These are phyloP conservation scores for Diaprepes abbreviatus DNA, from an alignment of 2,888 invertebrate genomes.

Conservation along the genomic window DNA sequence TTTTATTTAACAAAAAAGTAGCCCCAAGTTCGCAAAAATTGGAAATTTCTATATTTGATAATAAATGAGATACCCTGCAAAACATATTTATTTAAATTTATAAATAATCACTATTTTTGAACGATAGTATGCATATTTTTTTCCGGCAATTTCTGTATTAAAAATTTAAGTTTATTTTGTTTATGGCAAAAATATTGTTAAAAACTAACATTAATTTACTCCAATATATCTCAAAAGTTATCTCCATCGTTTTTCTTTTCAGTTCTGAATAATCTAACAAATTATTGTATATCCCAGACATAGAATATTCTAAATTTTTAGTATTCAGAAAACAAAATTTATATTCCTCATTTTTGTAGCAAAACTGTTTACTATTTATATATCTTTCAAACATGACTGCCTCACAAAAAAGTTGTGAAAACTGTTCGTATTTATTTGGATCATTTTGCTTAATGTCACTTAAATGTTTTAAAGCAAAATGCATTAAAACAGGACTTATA, in stretches of 20 bases:
- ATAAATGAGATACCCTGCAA: too few species aligned
- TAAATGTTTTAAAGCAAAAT: neutral
- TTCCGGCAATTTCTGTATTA: too few species aligned
- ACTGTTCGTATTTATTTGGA: neutral
- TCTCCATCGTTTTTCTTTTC: neutral
- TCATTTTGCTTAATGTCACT: neutral
- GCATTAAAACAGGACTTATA: neutral
- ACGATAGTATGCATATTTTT: too few species aligned
- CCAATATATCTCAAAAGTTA: constrained; percentile 2
- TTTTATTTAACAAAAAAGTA: too few species aligned
- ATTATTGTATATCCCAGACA: neutral
- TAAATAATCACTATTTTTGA: too few species aligned
- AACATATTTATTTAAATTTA: too few species aligned
- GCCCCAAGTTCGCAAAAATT: too few species aligned
- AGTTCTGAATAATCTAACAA: neutral
- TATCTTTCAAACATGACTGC: neutral
- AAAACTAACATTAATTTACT: too few species aligned
- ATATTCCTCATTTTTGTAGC: neutral
- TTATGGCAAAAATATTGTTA: too few species aligned
- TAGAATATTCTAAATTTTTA: neutral
- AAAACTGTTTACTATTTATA: neutral
- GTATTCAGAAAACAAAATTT: neutral
- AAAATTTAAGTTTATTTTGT: too few species aligned
- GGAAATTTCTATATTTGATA: too few species aligned
- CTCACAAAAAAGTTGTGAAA: neutral